phyloP scores from a whole-genome alignment of 2,888 invertebrate genomes.

The Timandra comae region DNA sequence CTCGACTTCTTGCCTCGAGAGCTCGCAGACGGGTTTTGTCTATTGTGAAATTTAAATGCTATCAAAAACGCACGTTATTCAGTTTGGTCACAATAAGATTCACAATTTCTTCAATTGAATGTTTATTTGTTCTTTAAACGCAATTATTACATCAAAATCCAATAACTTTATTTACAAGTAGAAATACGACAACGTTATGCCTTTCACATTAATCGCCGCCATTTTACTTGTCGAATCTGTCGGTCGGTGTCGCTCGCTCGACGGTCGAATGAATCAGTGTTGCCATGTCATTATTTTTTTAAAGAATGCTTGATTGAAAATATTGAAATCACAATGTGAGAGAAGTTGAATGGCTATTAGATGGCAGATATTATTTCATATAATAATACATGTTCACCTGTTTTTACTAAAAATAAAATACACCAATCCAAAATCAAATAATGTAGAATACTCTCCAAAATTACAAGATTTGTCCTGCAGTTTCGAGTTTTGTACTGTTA shows the following conservation, averaged over 20 bases:
- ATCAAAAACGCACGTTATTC: slow-evolving; percentile 45
- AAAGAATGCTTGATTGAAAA: too few species aligned
- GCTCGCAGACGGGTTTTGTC: slow-evolving; percentile 74
- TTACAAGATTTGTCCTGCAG: too few species aligned
- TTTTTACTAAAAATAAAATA: too few species aligned
- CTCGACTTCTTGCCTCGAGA: slow-evolving; percentile 71
- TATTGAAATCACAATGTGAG: too few species aligned
- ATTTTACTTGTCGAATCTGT: slow-evolving; percentile 77
- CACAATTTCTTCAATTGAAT: slow-evolving; percentile 41
- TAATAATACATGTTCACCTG: too few species aligned
- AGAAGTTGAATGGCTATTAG: too few species aligned
- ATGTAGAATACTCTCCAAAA: too few species aligned
- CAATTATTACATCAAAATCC: slow-evolving; percentile 29
- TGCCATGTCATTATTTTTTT: too few species aligned
- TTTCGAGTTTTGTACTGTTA: too few species aligned
- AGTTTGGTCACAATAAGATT: slow-evolving; percentile 46
- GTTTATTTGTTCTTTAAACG: slow-evolving; percentile 40
- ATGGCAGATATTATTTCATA: too few species aligned
- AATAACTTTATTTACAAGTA: slow-evolving; percentile 72
- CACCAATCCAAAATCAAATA: too few species aligned
- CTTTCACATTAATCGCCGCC: slow-evolving; percentile 82
- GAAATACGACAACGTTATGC: slow-evolving; percentile 76
- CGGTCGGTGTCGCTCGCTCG: slow-evolving; percentile 28
- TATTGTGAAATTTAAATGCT: slow-evolving; percentile 69
- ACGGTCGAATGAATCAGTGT: slow-evolving; percentile 55